phyloP scores from a whole-genome alignment of 1,140 invertebrate species.

The Nasonia vitripennis region DNA sequence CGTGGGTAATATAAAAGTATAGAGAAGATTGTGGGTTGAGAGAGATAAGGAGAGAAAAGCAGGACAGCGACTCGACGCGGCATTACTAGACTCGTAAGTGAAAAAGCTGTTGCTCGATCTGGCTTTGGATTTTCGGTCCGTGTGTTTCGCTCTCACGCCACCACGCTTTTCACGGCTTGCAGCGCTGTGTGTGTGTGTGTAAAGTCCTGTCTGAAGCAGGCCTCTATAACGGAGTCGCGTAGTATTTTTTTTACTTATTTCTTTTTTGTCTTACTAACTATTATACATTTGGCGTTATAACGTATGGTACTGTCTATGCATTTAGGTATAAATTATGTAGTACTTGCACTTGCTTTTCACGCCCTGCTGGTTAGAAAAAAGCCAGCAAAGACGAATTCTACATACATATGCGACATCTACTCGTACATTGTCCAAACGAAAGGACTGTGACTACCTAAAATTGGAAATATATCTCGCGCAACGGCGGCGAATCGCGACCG shows the following conservation, averaged over 20 bases:
- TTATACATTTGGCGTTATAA: slow-evolving; percentile 76
- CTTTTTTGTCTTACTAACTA: slow-evolving; percentile 65
- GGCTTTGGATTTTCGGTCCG: slow-evolving; percentile 47
- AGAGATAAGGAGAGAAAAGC: background rate
- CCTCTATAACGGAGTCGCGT: slow-evolving; percentile 57
- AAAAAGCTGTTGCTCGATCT: slow-evolving; percentile 53
- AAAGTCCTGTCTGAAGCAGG: slow-evolving; percentile 48
- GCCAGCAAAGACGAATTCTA: slow-evolving; percentile 48
- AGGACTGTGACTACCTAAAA: slow-evolving; percentile 68
- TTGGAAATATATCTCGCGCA: slow-evolving; percentile 59
- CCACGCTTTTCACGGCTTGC: slow-evolving; percentile 51
- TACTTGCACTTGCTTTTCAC: slow-evolving; percentile 62
- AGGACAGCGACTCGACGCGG: slow-evolving; percentile 43
- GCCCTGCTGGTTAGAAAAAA: slow-evolving; percentile 54
- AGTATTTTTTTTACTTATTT: slow-evolving; percentile 52
- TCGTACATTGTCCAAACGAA: slow-evolving; percentile 64
- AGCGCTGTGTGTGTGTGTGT: slow-evolving; percentile 3
- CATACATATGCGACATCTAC: slow-evolving; percentile 63
- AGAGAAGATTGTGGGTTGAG: background rate
- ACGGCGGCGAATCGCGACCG: slow-evolving; percentile 57
- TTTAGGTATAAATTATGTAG: slow-evolving; percentile 72
- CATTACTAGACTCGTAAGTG: slow-evolving; percentile 38
- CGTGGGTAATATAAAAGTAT: no score
- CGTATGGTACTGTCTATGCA: slow-evolving; percentile 73
- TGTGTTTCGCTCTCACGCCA: slow-evolving; percentile 44